phyloP scores from a whole-genome alignment of 2,888 invertebrate species.

The Eurytoma adleriae region DNA sequence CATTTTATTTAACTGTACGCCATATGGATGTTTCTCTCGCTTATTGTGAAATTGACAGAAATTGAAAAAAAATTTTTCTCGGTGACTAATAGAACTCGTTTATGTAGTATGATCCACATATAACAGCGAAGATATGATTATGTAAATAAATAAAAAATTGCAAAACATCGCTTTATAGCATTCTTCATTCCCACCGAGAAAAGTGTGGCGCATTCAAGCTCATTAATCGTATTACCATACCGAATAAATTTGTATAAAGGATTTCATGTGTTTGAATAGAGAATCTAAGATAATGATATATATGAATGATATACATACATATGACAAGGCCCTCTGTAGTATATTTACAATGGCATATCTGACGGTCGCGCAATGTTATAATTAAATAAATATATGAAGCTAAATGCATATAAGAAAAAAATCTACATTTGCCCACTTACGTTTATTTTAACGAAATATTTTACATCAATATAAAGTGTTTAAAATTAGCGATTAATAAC shows the following conservation, averaged over 20 bases:
- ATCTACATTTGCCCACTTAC: conserved; percentile 23
- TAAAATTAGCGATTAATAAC: background rate
- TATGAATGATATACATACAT: conserved; percentile 2
- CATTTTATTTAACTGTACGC: background rate
- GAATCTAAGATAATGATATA: conserved; percentile 5
- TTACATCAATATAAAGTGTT: conserved; percentile 4
- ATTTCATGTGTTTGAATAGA: conserved; percentile 2
- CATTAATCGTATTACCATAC: conserved; percentile 11
- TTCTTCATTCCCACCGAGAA: conserved; percentile 38
- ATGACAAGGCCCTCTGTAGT: background rate
- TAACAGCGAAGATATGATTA: conserved; percentile 39
- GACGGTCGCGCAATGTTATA: background rate
- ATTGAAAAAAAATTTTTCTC: conserved; percentile 36
- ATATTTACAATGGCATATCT: conserved; percentile 44
- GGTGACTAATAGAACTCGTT: conserved; percentile 27
- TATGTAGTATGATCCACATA: conserved; percentile 43
- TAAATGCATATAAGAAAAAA: background rate
- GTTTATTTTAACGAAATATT: conserved; percentile 33
- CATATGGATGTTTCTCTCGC: background rate
- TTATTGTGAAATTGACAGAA: background rate
- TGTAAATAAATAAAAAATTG: conserved; percentile 51
- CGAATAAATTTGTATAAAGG: conserved; percentile 33
- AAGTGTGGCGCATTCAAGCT: conserved; percentile 5
- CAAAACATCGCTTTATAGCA: conserved; percentile 34
- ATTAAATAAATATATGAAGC: conserved; percentile 13